Conservation (phyloP, 2,113 vertebrate species). For the Pelvicachromis taeniatus region DNA sequence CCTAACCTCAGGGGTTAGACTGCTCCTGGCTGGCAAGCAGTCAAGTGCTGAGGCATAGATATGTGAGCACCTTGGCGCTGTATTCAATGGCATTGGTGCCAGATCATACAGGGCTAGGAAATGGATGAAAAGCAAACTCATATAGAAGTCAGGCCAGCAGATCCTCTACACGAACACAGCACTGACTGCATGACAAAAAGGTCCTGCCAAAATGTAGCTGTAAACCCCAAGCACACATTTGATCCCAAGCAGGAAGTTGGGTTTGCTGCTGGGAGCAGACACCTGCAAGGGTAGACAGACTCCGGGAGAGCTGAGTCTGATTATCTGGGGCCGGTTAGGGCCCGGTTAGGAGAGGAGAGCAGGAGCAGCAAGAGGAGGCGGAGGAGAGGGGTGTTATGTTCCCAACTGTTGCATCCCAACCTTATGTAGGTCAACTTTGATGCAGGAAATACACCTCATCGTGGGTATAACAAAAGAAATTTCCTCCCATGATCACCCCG, state of each 20-base stretch:
- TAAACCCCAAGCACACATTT: background rate
- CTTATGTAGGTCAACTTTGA: conserved; percentile 50
- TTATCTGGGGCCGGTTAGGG: conserved; percentile 27
- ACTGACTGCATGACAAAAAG: background rate
- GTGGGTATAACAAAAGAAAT: conserved; percentile 11
- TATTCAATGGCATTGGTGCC: background rate
- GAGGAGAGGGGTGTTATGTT: conserved; percentile 1
- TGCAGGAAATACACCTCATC: conserved; percentile 13
- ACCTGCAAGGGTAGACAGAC: conserved; percentile 54
- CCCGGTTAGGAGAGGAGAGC: background rate
- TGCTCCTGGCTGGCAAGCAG: conserved; percentile 5
- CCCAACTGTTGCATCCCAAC: conserved; percentile 68
- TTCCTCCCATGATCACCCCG: background rate
- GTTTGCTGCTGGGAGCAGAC: background rate
- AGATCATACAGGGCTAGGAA: background rate
- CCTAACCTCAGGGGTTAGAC: background rate
- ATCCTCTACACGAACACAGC: background rate
- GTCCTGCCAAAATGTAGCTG: background rate
- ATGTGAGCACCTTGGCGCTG: conserved; percentile 34
- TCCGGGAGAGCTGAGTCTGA: conserved; percentile 4
- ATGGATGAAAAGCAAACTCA: background rate
- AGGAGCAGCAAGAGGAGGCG: background rate
- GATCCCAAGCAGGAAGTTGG: background rate
- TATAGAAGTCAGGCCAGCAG: background rate
- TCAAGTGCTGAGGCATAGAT: conserved; percentile 53